Evolutionary conservation across 2,888 invertebrate genomes (phyloP), one percentile per base, ranked within the genome.

Genomic region (Leucania comma): DNA sequence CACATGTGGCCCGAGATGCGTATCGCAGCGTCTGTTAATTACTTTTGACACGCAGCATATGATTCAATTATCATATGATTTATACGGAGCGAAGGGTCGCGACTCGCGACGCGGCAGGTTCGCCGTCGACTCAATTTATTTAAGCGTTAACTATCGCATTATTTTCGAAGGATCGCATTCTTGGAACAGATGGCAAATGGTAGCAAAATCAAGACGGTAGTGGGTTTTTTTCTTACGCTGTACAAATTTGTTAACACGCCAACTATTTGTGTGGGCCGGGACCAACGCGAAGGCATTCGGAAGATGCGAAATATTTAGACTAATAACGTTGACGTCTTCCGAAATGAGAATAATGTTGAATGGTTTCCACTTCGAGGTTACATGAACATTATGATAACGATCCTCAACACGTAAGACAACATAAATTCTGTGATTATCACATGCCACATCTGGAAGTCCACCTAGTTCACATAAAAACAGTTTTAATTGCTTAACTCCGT

Each of bases 21-120:
- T 96, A 96, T 95, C 95, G 93, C 95, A 94, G 92, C 90, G 91
- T 89, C 90, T 93, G 95, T 95, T 96, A 95, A 96, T 95, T 95
- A 94, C 95, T 93, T 95, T 90, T 95, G 95, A 96, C 96, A 94
- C 91, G 94, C 94, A 93, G 95, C 96, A 95, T 95, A 96, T 95
- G 95, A 96, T 96, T 96, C 95, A 96, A 96, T 96, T 96, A 96
- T 93, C 94, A 90, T 94, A 95, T 95, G 95, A 96, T 95, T 95
- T 95, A 96, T 94, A 87, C 90, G 86, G 86, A 89, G 86, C 88
- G 91, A 90, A 90, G 92, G 92, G 90, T 88, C 91, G 87, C 76
- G 74, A 72, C 74, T 87, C 90, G 86, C 77, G 72, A 74, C 80
- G 83, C 84, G 89, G 87, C 90, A 90, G 89, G 86, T 88, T 87